Conservation (phyloP, 92 coral and sea anemone genomes). For the Blastomussa wellsi region DNA sequence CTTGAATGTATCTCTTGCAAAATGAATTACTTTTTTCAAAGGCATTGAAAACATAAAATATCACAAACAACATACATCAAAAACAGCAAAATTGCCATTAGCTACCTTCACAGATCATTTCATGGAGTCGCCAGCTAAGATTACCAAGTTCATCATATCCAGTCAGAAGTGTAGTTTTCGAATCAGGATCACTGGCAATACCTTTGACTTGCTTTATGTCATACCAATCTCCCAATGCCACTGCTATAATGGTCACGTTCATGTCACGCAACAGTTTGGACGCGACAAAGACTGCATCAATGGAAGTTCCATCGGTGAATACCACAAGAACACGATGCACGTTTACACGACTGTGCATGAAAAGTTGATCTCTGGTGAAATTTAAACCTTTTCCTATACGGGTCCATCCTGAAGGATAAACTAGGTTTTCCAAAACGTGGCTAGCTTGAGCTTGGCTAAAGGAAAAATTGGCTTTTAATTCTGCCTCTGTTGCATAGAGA, state of each 20-base stretch:
- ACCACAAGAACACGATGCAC: conserved; percentile 22
- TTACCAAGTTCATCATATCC: conserved; percentile 3
- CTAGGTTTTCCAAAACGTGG: not conserved
- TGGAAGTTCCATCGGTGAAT: conserved; percentile 23
- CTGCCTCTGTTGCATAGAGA: conserved; percentile 16
- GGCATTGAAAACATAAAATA: too few species aligned
- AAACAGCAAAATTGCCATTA: not conserved
- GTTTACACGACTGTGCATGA: conserved; percentile 1
- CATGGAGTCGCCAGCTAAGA: conserved; percentile 6
- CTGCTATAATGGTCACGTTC: conserved; percentile 24
- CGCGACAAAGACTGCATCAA: conserved; percentile 7
- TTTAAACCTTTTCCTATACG: conserved; percentile 26
- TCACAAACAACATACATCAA: too few species aligned
- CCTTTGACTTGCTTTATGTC: not conserved
- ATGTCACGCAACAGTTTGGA: conserved; percentile 9
- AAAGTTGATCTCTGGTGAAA: conserved; percentile 11
- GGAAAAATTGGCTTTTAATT: conserved; percentile 13
- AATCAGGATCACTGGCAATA: conserved; percentile 12
- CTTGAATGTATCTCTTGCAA: not conserved
- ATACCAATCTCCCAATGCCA: conserved; percentile 34
- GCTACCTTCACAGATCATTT: conserved; percentile 35
- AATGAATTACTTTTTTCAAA: too few species aligned
- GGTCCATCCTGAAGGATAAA: conserved; percentile 35
- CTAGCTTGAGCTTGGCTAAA: not conserved
- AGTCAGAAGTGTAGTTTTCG: not conserved